phyloP scores from a whole-genome alignment of 2,888 invertebrate genomes.

The Geophilus truncorum region DNA sequence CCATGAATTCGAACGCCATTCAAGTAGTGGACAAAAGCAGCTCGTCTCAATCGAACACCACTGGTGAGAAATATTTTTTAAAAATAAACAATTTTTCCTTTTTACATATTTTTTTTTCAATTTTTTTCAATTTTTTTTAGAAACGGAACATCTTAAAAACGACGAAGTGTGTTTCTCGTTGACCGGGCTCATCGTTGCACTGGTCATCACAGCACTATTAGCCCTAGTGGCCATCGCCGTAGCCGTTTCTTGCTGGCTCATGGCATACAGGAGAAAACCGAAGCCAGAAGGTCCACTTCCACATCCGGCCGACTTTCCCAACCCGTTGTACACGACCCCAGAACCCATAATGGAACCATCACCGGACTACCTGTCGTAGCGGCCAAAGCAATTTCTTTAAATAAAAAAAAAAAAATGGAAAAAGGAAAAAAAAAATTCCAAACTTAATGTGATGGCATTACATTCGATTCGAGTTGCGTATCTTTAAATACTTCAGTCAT shows the following conservation, averaged over 20 bases:
- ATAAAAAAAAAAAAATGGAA: no score
- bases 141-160: slow-evolving; percentile 55
- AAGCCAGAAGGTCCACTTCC: slow-evolving; percentile 84
- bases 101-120: no score
- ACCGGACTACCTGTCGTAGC: slow-evolving; percentile 62
- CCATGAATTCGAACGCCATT: slow-evolving; percentile 86
- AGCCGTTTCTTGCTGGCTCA: slow-evolving; percentile 91
- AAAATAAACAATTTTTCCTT: neutral
- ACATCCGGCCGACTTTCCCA: slow-evolving; percentile 92
- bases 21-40: slow-evolving; percentile 69
- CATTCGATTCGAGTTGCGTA: neutral
- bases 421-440: no score
- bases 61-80: neutral
- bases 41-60: slow-evolving; percentile 38
- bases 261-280: slow-evolving; percentile 83
- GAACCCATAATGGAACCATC: slow-evolving; percentile 76
- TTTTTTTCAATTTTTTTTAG: slow-evolving; percentile 46
- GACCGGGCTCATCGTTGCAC: slow-evolving; percentile 84
- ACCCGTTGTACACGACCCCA: slow-evolving; percentile 80
- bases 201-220: slow-evolving; percentile 83
- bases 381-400: slow-evolving; percentile 5
- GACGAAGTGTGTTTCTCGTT: slow-evolving; percentile 91
- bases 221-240: slow-evolving; percentile 90
- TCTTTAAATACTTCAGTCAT: neutral
- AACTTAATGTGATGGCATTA: neutral